These are phyloP conservation scores for Caenorhabditis tropicalis DNA, from an alignment of 1,140 invertebrate genomes.

Conservation along the genomic window DNA sequence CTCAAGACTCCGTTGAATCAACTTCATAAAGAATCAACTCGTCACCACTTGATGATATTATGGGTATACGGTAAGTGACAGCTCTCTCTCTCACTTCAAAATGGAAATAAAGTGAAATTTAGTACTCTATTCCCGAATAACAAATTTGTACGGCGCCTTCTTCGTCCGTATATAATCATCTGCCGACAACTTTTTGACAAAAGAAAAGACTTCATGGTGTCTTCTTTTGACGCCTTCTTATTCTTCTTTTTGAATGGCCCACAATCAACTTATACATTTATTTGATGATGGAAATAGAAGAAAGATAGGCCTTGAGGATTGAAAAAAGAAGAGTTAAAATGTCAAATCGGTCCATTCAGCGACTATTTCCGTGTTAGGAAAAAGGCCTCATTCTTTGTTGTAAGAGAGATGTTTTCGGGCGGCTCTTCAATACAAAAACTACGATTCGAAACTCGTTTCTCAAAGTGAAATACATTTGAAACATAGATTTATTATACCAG, in stretches of 20 bases:
- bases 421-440: neutral
- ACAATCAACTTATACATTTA: slow-evolving; percentile 45
- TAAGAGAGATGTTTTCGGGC: too few species aligned
- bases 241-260: slow-evolving; percentile 8
- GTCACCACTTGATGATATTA: neutral
- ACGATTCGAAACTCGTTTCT: neutral
- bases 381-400: too few species aligned
- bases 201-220: neutral
- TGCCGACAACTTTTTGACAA: neutral
- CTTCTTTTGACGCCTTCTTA: neutral
- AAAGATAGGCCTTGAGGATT: neutral
- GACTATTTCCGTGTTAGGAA: too few species aligned
- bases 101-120: slow-evolving; percentile 4
- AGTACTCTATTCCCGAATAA: neutral
- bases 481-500: neutral
- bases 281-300: slow-evolving; percentile 27
- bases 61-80: slow-evolving; percentile 23
- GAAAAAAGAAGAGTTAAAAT: neutral
- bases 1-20: too few species aligned
- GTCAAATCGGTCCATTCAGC: neutral
- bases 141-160: neutral
- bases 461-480: neutral
- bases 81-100: slow-evolving; percentile 9
- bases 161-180: slow-evolving; percentile 28
- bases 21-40: too few species aligned